A percentile compares a stretch with the other conserved stretches of the same genome.
Evolutionary conservation across 2,113 vertebrate species (phyloP).

Genomic region (Silurus meridionalis): DNA sequence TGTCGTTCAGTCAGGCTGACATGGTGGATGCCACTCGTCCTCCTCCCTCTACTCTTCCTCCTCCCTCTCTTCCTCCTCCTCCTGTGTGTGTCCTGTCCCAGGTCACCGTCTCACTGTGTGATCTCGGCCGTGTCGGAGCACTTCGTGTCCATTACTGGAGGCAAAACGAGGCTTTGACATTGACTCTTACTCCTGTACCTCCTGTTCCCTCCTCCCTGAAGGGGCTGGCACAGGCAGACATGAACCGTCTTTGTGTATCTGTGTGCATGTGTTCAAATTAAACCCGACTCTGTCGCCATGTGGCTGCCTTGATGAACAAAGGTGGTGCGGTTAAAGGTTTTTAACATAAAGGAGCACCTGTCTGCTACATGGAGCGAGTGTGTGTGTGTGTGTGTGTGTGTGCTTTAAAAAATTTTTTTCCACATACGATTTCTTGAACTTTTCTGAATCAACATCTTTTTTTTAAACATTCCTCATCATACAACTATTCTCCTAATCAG

Average conservation of each 20-base stretch:
- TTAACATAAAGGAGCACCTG: constrained; percentile 51
- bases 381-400: constrained; percentile 10
- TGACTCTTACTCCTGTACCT: constrained; percentile 37
- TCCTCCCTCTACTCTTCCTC: constrained; percentile 9
- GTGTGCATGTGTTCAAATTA: constrained; percentile 36
- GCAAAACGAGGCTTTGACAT: constrained; percentile 52
- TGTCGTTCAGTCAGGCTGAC: constrained; percentile 43
- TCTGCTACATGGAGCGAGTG: constrained; percentile 20
- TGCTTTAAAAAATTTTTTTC: background rate
- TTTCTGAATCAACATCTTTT: background rate
- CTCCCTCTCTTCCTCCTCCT: background rate
- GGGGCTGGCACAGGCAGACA: constrained; percentile 21
- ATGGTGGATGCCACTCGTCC: constrained; percentile 15
- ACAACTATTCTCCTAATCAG: background rate
- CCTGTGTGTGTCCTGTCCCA: constrained; percentile 40
- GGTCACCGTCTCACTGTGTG: constrained; percentile 53
- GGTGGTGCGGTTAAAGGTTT: constrained; percentile 45
- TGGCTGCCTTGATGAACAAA: constrained; percentile 36
- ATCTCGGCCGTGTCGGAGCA: constrained; percentile 48
- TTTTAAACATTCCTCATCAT: background rate
- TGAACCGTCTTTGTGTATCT: constrained; percentile 25
- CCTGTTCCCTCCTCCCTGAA: constrained; percentile 34
- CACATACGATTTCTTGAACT: background rate
- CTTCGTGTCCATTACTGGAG: constrained; percentile 42
- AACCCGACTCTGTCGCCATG: constrained; percentile 36